phyloP scores from a whole-genome alignment of 2,888 invertebrate species.

The Phaedon cochleariae region DNA sequence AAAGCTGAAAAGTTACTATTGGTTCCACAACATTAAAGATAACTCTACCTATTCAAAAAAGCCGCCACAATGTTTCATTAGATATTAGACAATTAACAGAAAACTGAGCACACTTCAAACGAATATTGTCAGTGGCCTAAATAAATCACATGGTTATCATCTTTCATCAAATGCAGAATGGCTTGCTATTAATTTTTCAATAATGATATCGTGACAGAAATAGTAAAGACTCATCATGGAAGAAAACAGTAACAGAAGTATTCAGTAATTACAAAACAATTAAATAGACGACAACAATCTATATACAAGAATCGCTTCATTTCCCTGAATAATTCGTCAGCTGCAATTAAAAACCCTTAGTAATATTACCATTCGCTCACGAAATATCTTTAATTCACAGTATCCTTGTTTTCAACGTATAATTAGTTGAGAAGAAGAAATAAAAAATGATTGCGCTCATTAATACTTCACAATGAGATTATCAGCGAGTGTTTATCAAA shows the following conservation, averaged over 20 bases:
- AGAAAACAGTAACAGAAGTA: conserved; percentile 46
- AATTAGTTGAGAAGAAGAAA: conserved; percentile 37
- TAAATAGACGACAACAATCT: conserved; percentile 49
- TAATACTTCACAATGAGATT: conserved; percentile 31
- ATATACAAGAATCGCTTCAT: conserved; percentile 46
- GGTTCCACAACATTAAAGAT: too few species aligned
- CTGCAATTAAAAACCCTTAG: conserved; percentile 43
- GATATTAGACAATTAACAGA: not conserved
- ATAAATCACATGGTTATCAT: not conserved
- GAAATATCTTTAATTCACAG: conserved; percentile 37
- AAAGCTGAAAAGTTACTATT: too few species aligned
- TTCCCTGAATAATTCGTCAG: conserved; percentile 50
- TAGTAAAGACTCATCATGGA: conserved; percentile 34
- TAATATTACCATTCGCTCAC: conserved; percentile 36
- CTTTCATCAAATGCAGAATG: not conserved
- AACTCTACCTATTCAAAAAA: too few species aligned
- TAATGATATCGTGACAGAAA: conserved; percentile 51
- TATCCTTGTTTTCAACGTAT: conserved; percentile 28
- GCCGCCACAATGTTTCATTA: not conserved
- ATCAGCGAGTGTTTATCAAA: conserved; percentile 25
- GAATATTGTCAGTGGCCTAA: conserved; percentile 7
- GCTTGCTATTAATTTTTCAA: conserved; percentile 35
- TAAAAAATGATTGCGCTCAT: conserved; percentile 31
- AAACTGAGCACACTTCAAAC: not conserved
- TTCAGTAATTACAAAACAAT: conserved; percentile 54